Conservation (phyloP, 2,888 invertebrate genomes). For the Athetis lepigone region DNA sequence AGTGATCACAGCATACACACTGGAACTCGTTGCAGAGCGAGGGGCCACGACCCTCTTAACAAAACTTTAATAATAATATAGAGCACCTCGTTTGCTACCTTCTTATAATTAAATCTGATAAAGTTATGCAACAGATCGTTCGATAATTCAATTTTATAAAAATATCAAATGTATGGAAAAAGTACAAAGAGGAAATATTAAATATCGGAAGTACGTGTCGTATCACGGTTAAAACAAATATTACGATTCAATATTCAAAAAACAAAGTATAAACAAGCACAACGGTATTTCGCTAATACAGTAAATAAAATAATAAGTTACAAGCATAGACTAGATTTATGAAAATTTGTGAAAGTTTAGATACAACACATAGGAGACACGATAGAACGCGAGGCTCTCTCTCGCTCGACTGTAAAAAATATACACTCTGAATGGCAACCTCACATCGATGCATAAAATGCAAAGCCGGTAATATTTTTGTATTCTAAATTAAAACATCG, state of each 20-base stretch:
- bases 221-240: constrained; percentile 73
- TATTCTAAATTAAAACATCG: constrained; percentile 51
- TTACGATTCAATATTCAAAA: constrained; percentile 68
- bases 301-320: constrained; percentile 78
- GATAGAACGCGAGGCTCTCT: constrained; percentile 69
- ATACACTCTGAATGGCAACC: constrained; percentile 78
- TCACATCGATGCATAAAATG: constrained; percentile 60
- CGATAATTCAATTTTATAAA: constrained; percentile 73
- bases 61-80: constrained; percentile 85
- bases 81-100: constrained; percentile 87
- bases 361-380: constrained; percentile 71
- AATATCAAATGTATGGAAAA: constrained; percentile 78
- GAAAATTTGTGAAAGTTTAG: constrained; percentile 79
- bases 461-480: constrained; percentile 60
- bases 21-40: constrained; percentile 88
- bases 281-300: constrained; percentile 68
- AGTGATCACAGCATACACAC: constrained; percentile 90
- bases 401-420: constrained; percentile 72
- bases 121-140: constrained; percentile 82
- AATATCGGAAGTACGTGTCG: constrained; percentile 77
- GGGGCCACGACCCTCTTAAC: constrained; percentile 85
- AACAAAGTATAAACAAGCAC: constrained; percentile 71
- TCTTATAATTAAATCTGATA: constrained; percentile 83
- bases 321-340: constrained; percentile 85
- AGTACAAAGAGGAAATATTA: constrained; percentile 70